Base-by-base conservation (phyloP, 2,113 vertebrate genomes). In the Otis tarda region DNA sequence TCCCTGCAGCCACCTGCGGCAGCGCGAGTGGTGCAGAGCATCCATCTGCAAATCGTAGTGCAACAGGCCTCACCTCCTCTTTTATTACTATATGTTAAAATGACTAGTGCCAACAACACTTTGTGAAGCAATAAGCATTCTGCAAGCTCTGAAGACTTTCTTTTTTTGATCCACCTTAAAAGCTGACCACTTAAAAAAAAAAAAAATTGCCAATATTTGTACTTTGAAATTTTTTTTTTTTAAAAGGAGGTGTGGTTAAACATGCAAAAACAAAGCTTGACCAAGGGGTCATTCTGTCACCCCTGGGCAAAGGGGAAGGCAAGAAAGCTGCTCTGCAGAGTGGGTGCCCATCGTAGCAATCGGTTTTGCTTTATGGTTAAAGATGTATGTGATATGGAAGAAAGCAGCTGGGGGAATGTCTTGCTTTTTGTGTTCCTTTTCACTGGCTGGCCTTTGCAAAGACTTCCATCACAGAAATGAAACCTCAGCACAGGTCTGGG, bases 371-470 rank as follows among this genome's bases (percentile, higher is more conserved):
- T 90, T 50, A 12, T 61, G 15, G 6, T 43, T 82, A 37, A 68
- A 71, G 50, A 24, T 22, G 3, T 7, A 4, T 39, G 28, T 89
- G 67, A 86, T n/a, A 93, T 4, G 3, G 87, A 96, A 87, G 76
- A 87, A 92, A 87, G 91, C 56, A 92, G 91, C 52, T 16, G 63
- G 84, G 87, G 76, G 57, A 78, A 73, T 56, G 25, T 50, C 56
- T 69, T 93, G 47, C 6, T 49, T 15, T 79, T 50, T 88, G 68
- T 93, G 52, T 50, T 74, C 37, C 2, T 88, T 93, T 95, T 85
- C 85, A 41, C 60, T 75, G 78, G 31, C 93, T 96, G 70, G 49
- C 37, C 49, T 83, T 75, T 61, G n/a, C 21, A 94, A 95, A 94
- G 94, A 7, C 68, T 94, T 93, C 71, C 24, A 52, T 85, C 84